Evolutionary conservation across 2,113 vertebrate genomes (phyloP).

Genomic region (Tricholaema leucomelas): DNA sequence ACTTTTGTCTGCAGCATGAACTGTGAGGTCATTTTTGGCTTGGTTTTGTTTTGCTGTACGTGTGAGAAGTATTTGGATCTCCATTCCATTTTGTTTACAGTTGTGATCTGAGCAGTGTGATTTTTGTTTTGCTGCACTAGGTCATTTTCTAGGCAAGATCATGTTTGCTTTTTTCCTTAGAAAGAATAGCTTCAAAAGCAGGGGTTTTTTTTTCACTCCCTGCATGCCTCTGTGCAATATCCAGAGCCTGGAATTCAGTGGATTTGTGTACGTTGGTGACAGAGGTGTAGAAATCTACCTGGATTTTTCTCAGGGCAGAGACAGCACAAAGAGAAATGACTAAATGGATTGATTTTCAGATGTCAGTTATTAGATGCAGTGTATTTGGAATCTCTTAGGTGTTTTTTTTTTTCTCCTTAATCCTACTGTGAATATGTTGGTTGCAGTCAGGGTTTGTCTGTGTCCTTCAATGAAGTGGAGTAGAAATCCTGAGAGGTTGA

Average conservation of each 20-base stretch:
- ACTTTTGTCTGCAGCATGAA: conserved; percentile 48
- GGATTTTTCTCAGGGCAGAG: background rate
- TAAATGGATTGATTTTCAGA: background rate
- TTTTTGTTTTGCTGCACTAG: conserved; percentile 55
- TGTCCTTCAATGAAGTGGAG: background rate
- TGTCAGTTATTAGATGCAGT: background rate
- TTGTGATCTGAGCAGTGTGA: conserved; percentile 27
- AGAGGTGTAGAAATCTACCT: background rate
- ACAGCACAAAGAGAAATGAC: background rate
- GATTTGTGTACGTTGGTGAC: background rate
- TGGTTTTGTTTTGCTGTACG: background rate
- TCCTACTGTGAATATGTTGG: background rate
- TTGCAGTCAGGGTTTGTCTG: background rate
- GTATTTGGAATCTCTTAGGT: background rate
- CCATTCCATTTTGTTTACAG: conserved; percentile 26
- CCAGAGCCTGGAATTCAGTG: background rate
- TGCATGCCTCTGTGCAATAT: background rate
- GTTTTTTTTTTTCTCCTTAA: background rate
- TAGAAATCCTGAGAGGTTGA: background rate
- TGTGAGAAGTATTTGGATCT: conserved; percentile 45
- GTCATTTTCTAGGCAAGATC: conserved; percentile 25
- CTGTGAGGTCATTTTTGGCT: background rate
- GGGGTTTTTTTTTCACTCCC: background rate
- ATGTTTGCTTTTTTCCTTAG: background rate
- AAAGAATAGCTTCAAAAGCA: background rate